Evolutionary conservation across 1,140 invertebrate species (phyloP).

Genomic region (Platyscapa corneri): DNA sequence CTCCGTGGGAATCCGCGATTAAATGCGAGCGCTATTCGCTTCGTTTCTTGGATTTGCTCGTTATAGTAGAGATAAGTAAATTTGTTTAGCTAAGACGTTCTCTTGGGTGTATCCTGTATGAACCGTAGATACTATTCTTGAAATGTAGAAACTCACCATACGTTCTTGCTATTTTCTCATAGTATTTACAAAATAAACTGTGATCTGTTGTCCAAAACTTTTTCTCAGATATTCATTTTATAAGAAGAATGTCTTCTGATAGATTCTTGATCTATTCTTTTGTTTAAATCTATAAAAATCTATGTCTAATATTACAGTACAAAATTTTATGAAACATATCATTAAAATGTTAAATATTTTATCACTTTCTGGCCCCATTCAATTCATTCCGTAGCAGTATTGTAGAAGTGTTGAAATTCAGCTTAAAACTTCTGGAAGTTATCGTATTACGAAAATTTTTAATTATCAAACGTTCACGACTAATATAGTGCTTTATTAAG

Average conservation of each 20-base stretch:
- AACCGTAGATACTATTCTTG: background rate
- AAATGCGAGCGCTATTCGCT: constrained; percentile 6
- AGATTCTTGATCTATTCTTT: too few species aligned
- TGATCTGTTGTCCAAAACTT: background rate
- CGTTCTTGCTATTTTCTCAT: constrained; percentile 10
- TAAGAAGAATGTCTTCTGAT: too few species aligned
- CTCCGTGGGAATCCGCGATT: constrained; percentile 46
- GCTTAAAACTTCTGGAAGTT: background rate
- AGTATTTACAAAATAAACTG: background rate
- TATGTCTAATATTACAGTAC: background rate
- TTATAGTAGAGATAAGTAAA: background rate
- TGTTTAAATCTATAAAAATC: too few species aligned
- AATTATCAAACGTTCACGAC: background rate
- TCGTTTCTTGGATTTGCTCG: background rate
- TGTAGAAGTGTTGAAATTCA: too few species aligned
- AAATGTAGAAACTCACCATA: background rate
- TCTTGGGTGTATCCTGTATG: background rate
- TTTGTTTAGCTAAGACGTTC: constrained; percentile 28
- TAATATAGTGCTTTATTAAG: too few species aligned
- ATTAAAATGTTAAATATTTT: background rate
- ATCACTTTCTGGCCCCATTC: background rate
- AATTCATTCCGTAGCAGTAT: background rate
- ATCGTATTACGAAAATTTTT: background rate
- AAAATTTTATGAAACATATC: background rate
- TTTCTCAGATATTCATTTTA: background rate